These are phyloP conservation scores for Takifugu bimaculatus DNA, from an alignment of 2,113 vertebrate genomes.

Conservation along the genomic window DNA sequence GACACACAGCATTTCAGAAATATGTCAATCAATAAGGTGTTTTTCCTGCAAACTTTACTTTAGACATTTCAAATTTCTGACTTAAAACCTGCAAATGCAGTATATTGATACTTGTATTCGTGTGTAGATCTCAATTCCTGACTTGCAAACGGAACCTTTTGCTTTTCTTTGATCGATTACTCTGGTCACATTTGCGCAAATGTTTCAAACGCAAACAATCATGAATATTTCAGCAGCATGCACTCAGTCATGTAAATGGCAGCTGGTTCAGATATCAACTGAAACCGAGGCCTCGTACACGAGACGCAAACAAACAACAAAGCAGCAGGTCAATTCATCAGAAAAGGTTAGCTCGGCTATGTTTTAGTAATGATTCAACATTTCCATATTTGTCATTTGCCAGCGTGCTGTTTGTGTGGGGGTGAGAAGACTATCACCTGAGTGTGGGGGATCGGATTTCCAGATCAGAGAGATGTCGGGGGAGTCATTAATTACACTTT, in stretches of 20 bases:
- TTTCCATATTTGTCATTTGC: constrained; percentile 63
- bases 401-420: constrained; percentile 24
- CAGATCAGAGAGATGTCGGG: constrained; percentile 66
- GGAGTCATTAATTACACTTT: constrained; percentile 70
- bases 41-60: too few species aligned
- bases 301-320: constrained; percentile 49
- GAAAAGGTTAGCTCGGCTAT: constrained; percentile 60
- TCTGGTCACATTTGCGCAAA: constrained; percentile 11
- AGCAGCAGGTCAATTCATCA: constrained; percentile 33
- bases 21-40: too few species aligned
- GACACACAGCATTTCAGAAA: too few species aligned
- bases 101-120: too few species aligned
- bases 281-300: constrained; percentile 16
- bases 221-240: constrained; percentile 49
- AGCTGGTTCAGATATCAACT: constrained; percentile 1
- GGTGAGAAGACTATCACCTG: constrained; percentile 23
- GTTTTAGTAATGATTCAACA: constrained; percentile 66
- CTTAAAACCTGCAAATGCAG: constrained; percentile 10
- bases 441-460: constrained; percentile 41
- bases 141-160: too few species aligned
- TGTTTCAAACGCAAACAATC: constrained; percentile 37
- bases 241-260: constrained; percentile 5
- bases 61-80: constrained; percentile 6
- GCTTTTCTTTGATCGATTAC: constrained; percentile 28
- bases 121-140: too few species aligned